Base-by-base conservation (phyloP, 92 coral and sea anemone genomes). In the Porites rus region DNA sequence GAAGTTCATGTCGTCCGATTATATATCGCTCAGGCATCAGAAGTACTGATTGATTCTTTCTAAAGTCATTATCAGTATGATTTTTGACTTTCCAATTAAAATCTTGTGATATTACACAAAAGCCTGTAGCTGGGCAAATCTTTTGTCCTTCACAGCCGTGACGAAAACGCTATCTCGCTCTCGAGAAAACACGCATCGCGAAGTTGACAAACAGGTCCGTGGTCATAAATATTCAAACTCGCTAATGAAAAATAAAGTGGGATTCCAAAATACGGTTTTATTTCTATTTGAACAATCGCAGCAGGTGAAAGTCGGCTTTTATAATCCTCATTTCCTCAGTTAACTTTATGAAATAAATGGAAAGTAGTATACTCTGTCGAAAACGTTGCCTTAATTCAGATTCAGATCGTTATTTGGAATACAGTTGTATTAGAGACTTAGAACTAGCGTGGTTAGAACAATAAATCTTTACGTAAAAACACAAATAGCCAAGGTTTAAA, bases 51-150 rank as follows among this genome's bases (percentile, higher is more conserved):
- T 17, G 7, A 46, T 7, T 1, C 51, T 25, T 51, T 18, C 16
- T 12, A 13, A 14, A 73, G 21, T 10, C 14, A 16, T 51, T 6
- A 28, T 14, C 68, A 8, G 8, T 21, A 11, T 43, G 60, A 38
- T 38, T 1, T 56, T 51, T 66, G 75, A 61, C 73, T 69, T 69
- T 80, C 56, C 25, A 80, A 79, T 64, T 64, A 65, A 77, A 78
- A 19, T 64, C 50, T 51, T 14, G 10, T 65, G 73, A 52, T 19
- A 50, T 51, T 19, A 25, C 18, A 80, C 76, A 80, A 28, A 0
- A 25, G 52, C 13, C n/a, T 18, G 76, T 10, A 2, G 76, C 54
- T n/a, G 46, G 6, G 16, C 12, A 68, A 75, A 58, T 56, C 67
- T 51, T 76, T 67, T 54, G 75, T 67, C 69, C 25, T 17, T 43